Base-by-base conservation (phyloP, 2,113 vertebrate genomes). In the Euleptes europaea region DNA sequence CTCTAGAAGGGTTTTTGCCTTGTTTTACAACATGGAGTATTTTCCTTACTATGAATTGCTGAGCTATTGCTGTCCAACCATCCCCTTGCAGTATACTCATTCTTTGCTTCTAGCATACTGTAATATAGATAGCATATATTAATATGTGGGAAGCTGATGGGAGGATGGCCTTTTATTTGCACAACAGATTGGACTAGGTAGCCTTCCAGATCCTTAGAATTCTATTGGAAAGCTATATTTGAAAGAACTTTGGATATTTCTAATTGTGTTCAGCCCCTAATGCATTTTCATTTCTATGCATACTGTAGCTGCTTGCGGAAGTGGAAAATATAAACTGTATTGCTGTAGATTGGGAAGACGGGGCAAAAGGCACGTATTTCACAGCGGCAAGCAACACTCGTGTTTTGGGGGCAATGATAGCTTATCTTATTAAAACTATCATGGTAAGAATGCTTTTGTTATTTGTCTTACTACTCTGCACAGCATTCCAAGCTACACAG, bases 321-420 rank as follows among this genome's bases (percentile, higher is more conserved):
- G 84, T 88, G 51, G 92, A 92, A 74, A 66, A 93, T 69, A 70
- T 93, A 67, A 93, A 93, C 89, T 92, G 90, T 40, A 66, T 93
- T 51, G 75, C 44, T 73, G 85, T 92, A 12, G 84, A 93, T 44
- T 93, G 92, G 92, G 60, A 85, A 84, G 67, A 73, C 17, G 92
- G 92, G 15, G 84, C 90, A 17, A 82, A 84, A 72, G 81, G 75
- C 35, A 67, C 82, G 1, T 91, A 90, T 33, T 85, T 82, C 33
- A 78, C 77, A 33, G 85, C 90, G 63, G 75, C 38, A 35, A 90
- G 87, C 88, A 91, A 91, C 65, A 44, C 78, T 3, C 85, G 88
- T 44, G 90, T 91, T 42, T 80, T 90, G 44, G 90, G 86, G 19
- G 90, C 88, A 63, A 80, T 82, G n/a, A 49, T 81, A 12, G 86